These are phyloP conservation scores for Falco cherrug DNA, from an alignment of 2,797 vertebrate species.

Conservation along the genomic window DNA sequence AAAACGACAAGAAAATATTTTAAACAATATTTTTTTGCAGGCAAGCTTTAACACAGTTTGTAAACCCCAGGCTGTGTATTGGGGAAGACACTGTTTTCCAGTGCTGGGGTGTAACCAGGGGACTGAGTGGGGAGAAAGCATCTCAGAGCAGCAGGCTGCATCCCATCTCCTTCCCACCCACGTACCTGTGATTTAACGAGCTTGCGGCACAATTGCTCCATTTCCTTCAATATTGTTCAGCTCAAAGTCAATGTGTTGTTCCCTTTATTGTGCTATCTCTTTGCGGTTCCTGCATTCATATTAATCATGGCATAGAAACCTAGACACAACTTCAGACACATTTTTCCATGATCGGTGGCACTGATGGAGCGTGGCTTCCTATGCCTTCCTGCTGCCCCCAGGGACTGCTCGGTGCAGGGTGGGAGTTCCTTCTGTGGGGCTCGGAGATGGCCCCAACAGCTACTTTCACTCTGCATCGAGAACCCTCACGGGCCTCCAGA, in stretches of 20 bases:
- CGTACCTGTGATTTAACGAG: rapidly evolving
- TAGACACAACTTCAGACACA: neutral
- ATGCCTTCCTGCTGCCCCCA: no score
- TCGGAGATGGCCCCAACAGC: neutral
- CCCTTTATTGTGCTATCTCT: neutral
- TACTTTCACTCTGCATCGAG: neutral
- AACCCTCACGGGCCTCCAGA: neutral
- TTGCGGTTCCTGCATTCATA: neutral
- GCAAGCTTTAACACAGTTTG: neutral
- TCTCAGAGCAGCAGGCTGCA: neutral
- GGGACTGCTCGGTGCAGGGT: neutral
- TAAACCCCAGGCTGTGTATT: neutral
- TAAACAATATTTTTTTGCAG: neutral
- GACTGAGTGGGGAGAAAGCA: neutral
- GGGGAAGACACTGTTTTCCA: neutral
- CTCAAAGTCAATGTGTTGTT: neutral
- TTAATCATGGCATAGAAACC: neutral
- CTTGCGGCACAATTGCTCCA: rapidly evolving
- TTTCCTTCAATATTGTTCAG: neutral
- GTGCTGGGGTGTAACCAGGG: neutral
- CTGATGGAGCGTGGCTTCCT: neutral
- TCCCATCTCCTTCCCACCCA: neutral
- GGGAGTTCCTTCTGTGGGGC: neutral
- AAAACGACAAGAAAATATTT: neutral
- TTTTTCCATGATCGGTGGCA: neutral